Evolutionary conservation across 2,113 vertebrate genomes (phyloP).

Genomic region (Daphoenositta chrysoptera): DNA sequence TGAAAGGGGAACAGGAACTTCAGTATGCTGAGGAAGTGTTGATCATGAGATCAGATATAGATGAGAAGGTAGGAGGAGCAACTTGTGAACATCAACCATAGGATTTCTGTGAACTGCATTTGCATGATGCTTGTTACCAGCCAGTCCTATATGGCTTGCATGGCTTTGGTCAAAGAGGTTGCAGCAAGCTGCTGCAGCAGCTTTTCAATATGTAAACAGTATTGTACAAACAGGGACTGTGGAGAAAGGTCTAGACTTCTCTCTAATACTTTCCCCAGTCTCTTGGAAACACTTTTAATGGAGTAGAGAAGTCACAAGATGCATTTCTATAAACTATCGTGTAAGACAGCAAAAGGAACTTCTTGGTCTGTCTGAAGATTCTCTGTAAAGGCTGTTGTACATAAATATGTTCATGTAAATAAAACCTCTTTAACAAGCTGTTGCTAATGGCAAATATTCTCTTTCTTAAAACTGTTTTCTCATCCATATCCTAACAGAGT

Average conservation of each 20-base stretch:
- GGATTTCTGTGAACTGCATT: not conserved
- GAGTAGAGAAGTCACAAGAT: not conserved
- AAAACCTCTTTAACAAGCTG: not conserved
- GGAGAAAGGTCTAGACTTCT: not conserved
- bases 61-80: conserved; percentile 83
- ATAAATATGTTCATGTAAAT: not conserved
- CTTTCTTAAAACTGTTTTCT: not conserved
- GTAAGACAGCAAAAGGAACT: not conserved
- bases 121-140: not conserved
- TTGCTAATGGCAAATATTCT: not conserved
- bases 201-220: not conserved
- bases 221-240: not conserved
- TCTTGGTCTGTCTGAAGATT: not conserved
- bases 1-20: conserved; percentile 77
- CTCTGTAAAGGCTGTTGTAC: not conserved
- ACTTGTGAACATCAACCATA: not conserved
- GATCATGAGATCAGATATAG: conserved; percentile 87
- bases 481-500: conserved; percentile 68
- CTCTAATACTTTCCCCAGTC: not conserved
- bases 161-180: not conserved
- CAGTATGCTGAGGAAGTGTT: conserved; percentile 88
- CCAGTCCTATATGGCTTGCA: not conserved
- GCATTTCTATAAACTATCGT: not conserved
- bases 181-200: not conserved
- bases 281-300: not conserved